Base-by-base conservation (phyloP, 2,113 vertebrate species). In the Megalops atlanticus region DNA sequence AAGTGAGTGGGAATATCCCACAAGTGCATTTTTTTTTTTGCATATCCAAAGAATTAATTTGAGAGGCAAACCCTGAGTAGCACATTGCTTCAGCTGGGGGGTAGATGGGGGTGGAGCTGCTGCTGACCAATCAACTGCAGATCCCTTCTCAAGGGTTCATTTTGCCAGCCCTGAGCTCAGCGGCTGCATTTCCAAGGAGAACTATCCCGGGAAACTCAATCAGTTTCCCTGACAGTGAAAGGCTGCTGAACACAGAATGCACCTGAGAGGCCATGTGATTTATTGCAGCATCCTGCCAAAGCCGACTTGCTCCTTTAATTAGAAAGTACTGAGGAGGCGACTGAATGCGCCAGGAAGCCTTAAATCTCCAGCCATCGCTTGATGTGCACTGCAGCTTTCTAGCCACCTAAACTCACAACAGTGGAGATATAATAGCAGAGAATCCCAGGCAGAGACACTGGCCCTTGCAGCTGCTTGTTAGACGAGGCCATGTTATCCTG, bases 231-330 rank as follows among this genome's bases (percentile, higher is more conserved):
- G 89, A 92, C 91, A 91, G 91, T 88, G 83, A 92, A 91, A 91
- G 89, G 90, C 86, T 89, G 87, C 84, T 79, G 88, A 87, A 87
- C 87, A 77, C 87, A 86, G 87, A 88, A 87, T 86, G 90, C 90
- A 94, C 93, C 92, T 92, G 93, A 93, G 92, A 92, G 88, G 81
- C 82, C 77, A 58, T 8, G 86, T 93, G 93, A 94, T 94, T 94
- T 94, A 94, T 93, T 91, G 90, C 92, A 68, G 85, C 87, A 82
- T 86, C 77, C 88, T 88, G 89, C 91, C 80, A 86, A 86, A 91
- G 90, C 89, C 90, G 82, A 90, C 90, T 91, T 90, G 82, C 90
- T 90, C 86, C 91, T 93, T 93, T 93, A 94, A 94, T 94, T 94
- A 93, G 89, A 93, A 94, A 94, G 93, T 90, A 92, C 87, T 87